A percentile compares a stretch with the other conserved stretches of the same genome.
phyloP scores from a whole-genome alignment of 2,888 invertebrate genomes.

The Ariolimax columbianus region DNA sequence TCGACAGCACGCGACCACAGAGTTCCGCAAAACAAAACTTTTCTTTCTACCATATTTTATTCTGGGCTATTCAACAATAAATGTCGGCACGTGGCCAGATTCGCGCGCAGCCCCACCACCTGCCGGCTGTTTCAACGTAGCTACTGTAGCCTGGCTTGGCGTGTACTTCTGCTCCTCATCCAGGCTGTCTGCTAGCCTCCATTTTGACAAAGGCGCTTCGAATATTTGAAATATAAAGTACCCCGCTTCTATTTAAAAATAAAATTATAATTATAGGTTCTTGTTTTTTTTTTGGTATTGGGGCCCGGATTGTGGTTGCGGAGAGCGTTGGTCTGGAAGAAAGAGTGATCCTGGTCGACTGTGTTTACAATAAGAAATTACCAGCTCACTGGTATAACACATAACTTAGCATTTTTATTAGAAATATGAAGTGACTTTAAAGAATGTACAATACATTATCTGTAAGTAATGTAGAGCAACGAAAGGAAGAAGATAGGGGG shows the following conservation, averaged over 20 bases:
- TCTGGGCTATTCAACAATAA: not conserved
- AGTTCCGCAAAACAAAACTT: not conserved
- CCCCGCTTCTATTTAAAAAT: not conserved
- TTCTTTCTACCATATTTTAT: not conserved
- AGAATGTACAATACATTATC: too few species aligned
- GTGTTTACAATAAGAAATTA: too few species aligned
- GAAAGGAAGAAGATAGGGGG: too few species aligned
- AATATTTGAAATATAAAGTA: not conserved
- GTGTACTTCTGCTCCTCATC: too few species aligned
- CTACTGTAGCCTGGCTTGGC: not conserved
- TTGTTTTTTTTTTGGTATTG: too few species aligned
- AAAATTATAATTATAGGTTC: not conserved
- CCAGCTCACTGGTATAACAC: too few species aligned
- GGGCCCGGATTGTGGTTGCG: too few species aligned
- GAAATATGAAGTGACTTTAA: too few species aligned
- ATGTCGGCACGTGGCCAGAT: slow-evolving; percentile 10
- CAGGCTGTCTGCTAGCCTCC: not conserved
- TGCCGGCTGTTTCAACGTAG: slow-evolving; percentile 1
- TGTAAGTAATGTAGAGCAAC: too few species aligned
- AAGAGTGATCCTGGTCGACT: too few species aligned
- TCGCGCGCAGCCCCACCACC: not conserved
- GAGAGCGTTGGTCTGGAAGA: too few species aligned
- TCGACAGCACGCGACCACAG: not conserved
- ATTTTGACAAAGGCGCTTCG: not conserved
- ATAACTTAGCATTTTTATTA: too few species aligned